Evolutionary conservation across 2,888 invertebrate species (phyloP).

Genomic region (Lepidonotus clava): DNA sequence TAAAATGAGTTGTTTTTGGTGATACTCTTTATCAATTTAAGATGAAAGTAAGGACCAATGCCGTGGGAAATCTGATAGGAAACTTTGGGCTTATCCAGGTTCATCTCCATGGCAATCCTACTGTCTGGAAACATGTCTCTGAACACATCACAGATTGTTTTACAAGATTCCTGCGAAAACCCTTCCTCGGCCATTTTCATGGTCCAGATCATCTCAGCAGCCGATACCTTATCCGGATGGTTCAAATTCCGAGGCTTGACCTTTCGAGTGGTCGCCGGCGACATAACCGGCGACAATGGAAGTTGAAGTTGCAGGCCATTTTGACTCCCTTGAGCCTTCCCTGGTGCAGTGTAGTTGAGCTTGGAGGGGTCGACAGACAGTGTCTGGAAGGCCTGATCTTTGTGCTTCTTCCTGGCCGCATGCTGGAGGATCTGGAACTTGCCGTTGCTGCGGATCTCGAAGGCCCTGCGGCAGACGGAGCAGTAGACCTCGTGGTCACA

Average conservation of each 20-base stretch:
- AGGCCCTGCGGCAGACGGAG: neutral
- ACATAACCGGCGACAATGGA: no score
- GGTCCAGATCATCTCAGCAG: neutral
- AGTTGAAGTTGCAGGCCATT: no score
- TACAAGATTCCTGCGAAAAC: neutral
- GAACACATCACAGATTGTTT: neutral
- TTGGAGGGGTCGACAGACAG: neutral
- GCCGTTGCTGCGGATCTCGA: neutral
- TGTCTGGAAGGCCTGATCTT: neutral
- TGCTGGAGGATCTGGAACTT: neutral
- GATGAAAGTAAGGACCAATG: neutral
- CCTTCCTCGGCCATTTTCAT: constrained; percentile 13
- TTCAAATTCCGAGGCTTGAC: neutral
- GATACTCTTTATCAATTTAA: neutral
- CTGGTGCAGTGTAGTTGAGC: neutral
- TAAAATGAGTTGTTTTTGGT: neutral
- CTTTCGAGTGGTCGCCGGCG: neutral
- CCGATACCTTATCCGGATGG: neutral
- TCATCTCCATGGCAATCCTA: neutral
- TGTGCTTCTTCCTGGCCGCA: neutral
- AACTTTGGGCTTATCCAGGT: neutral
- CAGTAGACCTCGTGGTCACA: constrained; percentile 18
- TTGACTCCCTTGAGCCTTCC: neutral
- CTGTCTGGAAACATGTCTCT: constrained; percentile 15
- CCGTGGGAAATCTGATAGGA: neutral